Evolutionary conservation across 2,797 vertebrate genomes (phyloP).

Genomic region (Tragelaphus eurycerus): DNA sequence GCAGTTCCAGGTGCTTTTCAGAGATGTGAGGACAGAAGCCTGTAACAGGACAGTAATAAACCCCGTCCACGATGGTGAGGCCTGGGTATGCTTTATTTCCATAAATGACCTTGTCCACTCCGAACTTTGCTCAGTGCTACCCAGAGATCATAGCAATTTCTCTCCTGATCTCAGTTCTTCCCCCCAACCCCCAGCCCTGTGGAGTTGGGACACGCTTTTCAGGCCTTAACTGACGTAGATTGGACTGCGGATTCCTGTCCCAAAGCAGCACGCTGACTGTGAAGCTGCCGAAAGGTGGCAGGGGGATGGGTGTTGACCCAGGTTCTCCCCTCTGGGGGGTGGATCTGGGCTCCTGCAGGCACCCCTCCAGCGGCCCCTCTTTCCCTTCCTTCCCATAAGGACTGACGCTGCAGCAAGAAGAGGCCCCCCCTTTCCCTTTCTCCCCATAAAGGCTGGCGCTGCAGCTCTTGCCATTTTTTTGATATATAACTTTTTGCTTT

Average conservation of each 20-base stretch:
- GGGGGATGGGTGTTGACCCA: neutral
- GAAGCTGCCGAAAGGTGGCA: constrained; percentile 4
- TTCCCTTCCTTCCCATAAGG: neutral
- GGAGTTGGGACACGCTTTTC: constrained; percentile 40
- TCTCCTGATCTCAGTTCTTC: accelerated
- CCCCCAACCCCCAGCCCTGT: neutral
- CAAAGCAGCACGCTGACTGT: constrained; percentile 52
- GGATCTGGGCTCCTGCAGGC: neutral
- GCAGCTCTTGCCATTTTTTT: neutral
- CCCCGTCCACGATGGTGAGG: accelerated
- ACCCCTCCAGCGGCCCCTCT: accelerated
- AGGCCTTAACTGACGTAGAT: constrained; percentile 56
- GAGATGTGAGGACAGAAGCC: neutral
- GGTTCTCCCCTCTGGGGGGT: neutral
- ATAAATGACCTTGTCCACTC: neutral
- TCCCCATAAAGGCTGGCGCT: neutral
- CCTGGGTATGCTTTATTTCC: neutral
- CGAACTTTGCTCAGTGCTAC: neutral
- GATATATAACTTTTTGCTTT: neutral
- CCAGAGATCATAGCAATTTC: neutral
- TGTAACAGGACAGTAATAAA: neutral
- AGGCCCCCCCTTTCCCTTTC: accelerated
- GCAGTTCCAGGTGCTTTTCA: neutral
- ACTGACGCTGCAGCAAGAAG: neutral
- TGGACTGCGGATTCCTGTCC: constrained; percentile 45